Base-by-base conservation (phyloP, 2,113 vertebrate species). In the Probosciger aterrimus region DNA sequence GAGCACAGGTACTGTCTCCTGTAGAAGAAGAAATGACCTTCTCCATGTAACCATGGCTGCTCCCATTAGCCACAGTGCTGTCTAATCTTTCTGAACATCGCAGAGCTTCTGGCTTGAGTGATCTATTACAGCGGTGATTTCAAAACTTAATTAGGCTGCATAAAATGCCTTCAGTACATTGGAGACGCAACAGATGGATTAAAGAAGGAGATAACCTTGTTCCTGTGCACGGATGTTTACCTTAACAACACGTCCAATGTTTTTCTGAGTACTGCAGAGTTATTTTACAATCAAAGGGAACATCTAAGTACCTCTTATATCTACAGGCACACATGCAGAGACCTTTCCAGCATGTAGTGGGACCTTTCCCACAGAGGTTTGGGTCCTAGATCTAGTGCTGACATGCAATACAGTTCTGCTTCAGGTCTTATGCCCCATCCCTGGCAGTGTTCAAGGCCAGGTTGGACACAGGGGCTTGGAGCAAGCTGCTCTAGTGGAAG, bases 1-100 rank as follows among this genome's bases (percentile, higher is more conserved):
- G 44, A 50, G 2, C 0, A 0, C 46, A 7, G 33, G 28, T 2
- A 27, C 3, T 7, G 1, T 1, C 20, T 31, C 57, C 46, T 1
- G 2, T 5, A 1, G 30, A 15, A 69, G 11, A 18, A 17, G 53
- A 37, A 27, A 8, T 2, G 0, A n/a, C 4, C 10, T 37, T 7
- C 18, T 17, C 60, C 4, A 4, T 0, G 2, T 10, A 55, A 4
- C n/a, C 78, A 1, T 1, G 0, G 43, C 77, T 19, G 55, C 17
- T 86, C 60, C 75, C n/a, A 6, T 27, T 20, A 55, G 24, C 69
- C n/a, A 8, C 28, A 1, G 0, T 2, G 2, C 1, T 11, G 2
- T 5, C 52, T 41, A 5, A 27, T 10, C 69, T 20, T 33, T 7
- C 70, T 14, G 2, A 10, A 7, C 30, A 10, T 10, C 8, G 0